Evolutionary conservation across 2,113 vertebrate species (phyloP).

Genomic region (Cepphus grylle): DNA sequence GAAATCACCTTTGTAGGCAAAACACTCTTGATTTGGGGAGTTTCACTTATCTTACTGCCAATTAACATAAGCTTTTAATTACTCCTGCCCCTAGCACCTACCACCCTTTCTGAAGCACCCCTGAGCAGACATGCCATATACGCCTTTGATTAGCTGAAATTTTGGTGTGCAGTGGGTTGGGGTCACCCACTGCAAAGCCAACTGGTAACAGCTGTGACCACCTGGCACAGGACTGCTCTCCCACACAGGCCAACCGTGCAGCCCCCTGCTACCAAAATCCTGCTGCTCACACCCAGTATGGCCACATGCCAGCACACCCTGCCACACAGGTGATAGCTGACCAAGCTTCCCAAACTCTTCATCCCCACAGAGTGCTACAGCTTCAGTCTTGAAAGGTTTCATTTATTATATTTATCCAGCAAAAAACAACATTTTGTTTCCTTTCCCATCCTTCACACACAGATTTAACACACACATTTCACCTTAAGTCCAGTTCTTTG

Average conservation of each 20-base stretch:
- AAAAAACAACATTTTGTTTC: not conserved
- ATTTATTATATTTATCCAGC: not conserved
- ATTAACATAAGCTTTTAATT: not conserved
- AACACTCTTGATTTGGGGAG: not conserved
- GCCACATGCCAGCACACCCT: not conserved
- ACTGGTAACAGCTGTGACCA: accelerated
- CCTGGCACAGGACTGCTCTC: not conserved
- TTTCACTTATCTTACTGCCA: not conserved
- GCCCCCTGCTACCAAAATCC: not conserved
- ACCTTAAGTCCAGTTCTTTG: not conserved
- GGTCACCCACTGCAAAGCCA: not conserved
- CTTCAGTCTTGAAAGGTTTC: not conserved
- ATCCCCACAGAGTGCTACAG: not conserved
- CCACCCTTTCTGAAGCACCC: not conserved
- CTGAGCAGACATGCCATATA: not conserved
- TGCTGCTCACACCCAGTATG: accelerated
- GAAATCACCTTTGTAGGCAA: not conserved
- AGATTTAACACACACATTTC: accelerated
- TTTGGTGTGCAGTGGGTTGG: no score
- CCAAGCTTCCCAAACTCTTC: no score
- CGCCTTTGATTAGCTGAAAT: not conserved
- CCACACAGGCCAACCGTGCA: not conserved
- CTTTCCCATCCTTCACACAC: not conserved
- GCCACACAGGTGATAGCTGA: no score
- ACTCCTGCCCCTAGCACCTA: not conserved